A percentile compares a stretch with the other conserved stretches of the same genome.
Evolutionary conservation across 1,140 invertebrate species (phyloP).

Genomic region (Oppia nitens): DNA sequence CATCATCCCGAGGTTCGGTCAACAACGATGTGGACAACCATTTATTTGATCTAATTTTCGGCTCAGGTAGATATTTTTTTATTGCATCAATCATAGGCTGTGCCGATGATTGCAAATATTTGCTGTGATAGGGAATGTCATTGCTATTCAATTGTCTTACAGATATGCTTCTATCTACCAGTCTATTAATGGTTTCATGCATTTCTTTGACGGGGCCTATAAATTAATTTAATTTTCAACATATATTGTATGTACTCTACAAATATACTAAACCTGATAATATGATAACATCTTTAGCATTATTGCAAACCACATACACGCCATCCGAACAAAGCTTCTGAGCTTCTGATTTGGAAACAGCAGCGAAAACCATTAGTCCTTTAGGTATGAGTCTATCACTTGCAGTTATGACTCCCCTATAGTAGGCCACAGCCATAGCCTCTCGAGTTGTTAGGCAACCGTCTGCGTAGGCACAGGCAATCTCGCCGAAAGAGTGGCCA

Average conservation of each 20-base stretch:
- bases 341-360: conserved; percentile 66
- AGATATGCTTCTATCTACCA: conserved; percentile 62
- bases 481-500: conserved; percentile 36
- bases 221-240: too few species aligned
- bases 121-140: conserved; percentile 81
- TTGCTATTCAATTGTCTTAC: conserved; percentile 70
- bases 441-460: conserved; percentile 40
- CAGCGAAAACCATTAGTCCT: conserved; percentile 55
- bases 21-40: too few species aligned
- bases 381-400: conserved; percentile 19
- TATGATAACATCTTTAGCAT: conserved; percentile 79
- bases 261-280: too few species aligned
- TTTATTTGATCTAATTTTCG: too few species aligned
- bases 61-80: too few species aligned
- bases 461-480: too few species aligned
- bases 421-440: conserved; percentile 35
- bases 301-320: conserved; percentile 76
- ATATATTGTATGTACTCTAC: too few species aligned
- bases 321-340: conserved; percentile 49
- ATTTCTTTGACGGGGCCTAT: too few species aligned
- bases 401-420: conserved; percentile 22
- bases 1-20: too few species aligned
- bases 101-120: too few species aligned
- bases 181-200: conserved; percentile 48
- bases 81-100: too few species aligned